A percentile compares a stretch with the other conserved stretches of the same genome.
Conservation (phyloP, 2,888 invertebrate species). For the Slavum lentiscoides region DNA sequence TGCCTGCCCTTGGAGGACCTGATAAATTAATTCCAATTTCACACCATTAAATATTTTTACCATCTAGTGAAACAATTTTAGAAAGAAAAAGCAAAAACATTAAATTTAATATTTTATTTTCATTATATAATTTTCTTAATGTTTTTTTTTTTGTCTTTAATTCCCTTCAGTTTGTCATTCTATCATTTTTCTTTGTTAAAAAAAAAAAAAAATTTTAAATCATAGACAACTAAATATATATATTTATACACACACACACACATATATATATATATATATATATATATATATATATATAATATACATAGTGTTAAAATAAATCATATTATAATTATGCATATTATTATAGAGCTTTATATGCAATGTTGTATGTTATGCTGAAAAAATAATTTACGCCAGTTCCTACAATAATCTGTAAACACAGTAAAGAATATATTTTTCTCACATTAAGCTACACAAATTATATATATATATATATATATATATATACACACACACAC, state of each 20-base stretch:
- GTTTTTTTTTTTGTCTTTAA: constrained; percentile 20
- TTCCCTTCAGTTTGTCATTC: constrained; percentile 22
- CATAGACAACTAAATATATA: background rate
- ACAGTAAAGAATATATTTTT: constrained; percentile 12
- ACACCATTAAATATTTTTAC: constrained; percentile 62
- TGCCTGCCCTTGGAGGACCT: constrained; percentile 81
- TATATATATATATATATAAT: background rate
- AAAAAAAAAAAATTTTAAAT: background rate
- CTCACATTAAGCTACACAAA: background rate
- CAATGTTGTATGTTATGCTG: constrained; percentile 13
- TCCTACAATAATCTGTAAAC: constrained; percentile 35
- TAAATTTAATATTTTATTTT: constrained; percentile 29
- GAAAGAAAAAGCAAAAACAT: constrained; percentile 15
- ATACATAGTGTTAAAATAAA: background rate
- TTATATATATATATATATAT: constrained; percentile 4
- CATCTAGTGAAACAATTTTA: constrained; percentile 35
- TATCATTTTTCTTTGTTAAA: constrained; percentile 3
- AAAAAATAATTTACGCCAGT: constrained; percentile 31
- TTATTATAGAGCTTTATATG: constrained; percentile 19
- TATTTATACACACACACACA: background rate
- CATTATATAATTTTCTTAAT: constrained; percentile 24
- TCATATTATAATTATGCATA: background rate
- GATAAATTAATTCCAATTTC: constrained; percentile 84
- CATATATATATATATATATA: background rate
- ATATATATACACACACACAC: background rate